Evolutionary conservation across 2,797 vertebrate genomes (phyloP).

Genomic region (Margarornis squamiger): DNA sequence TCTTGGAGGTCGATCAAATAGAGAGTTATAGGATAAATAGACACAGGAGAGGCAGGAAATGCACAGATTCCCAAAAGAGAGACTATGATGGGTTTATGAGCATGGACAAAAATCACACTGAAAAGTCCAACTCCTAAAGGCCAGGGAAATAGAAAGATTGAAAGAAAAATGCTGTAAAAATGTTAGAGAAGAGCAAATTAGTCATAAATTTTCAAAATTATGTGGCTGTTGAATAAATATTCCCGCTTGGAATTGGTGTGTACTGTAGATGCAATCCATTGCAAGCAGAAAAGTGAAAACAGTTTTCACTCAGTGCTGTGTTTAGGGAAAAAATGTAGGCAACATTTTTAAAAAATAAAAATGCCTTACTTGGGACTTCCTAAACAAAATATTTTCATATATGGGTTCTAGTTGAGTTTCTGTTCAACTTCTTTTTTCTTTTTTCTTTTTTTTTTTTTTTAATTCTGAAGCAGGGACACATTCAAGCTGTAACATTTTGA

Average conservation of each 20-base stretch:
- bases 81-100: background rate
- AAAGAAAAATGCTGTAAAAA: background rate
- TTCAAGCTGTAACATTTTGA: background rate
- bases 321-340: background rate
- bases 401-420: background rate
- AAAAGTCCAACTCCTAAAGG: background rate
- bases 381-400: background rate
- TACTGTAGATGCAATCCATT: background rate
- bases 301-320: background rate
- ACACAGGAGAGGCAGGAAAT: background rate
- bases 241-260: background rate
- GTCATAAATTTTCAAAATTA: background rate
- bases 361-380: background rate
- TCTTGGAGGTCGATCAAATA: background rate
- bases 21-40: background rate
- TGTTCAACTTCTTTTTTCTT: background rate
- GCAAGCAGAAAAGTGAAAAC: background rate
- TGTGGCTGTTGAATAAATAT: background rate
- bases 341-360: background rate
- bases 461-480: background rate
- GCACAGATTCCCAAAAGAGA: background rate
- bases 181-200: background rate
- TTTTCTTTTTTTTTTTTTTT: background rate
- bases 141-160: background rate
- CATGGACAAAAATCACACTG: background rate